Percentiles rank a stretch among this genome's conserved stretches.
Conservation (phyloP, 2,113 vertebrate species). For the Ctenomys sociabilis region DNA sequence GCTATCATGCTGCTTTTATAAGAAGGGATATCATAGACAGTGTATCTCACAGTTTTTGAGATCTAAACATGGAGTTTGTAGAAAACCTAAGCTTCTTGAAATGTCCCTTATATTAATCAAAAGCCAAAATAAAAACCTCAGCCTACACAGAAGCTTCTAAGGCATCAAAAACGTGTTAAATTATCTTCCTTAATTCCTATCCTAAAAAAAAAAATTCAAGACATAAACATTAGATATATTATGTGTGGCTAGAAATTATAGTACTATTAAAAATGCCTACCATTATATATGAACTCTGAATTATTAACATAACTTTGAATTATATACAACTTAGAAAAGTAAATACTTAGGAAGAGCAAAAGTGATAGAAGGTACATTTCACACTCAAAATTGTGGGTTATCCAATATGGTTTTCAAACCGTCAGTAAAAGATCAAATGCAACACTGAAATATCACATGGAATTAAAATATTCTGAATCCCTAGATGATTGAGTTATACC, state of each 20-base stretch:
- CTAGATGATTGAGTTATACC: conserved; percentile 56
- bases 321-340: conserved; percentile 41
- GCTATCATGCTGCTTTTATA: conserved; percentile 11
- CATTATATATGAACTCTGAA: conserved; percentile 39
- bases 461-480: conserved; percentile 73
- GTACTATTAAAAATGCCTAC: conserved; percentile 42
- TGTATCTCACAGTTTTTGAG: background rate
- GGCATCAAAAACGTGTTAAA: conserved; percentile 23
- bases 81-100: conserved; percentile 40
- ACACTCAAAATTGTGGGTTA: conserved; percentile 79
- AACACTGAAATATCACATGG: conserved; percentile 71
- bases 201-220: conserved; percentile 58
- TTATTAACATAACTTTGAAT: conserved; percentile 43
- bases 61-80: conserved; percentile 55
- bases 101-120: conserved; percentile 49
- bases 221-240: conserved; percentile 65
- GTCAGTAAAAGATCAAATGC: conserved; percentile 75
- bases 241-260: conserved; percentile 51
- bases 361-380: conserved; percentile 75
- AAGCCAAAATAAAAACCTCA: conserved; percentile 56
- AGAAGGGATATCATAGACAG: conserved; percentile 38
- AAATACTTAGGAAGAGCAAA: conserved; percentile 80
- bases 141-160: conserved; percentile 61
- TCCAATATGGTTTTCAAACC: conserved; percentile 78
- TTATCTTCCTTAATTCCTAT: conserved; percentile 30